A percentile compares a stretch with the other conserved stretches of the same genome.
Evolutionary conservation across 2,113 vertebrate species (phyloP).

Genomic region (Cyanoderma ruficeps): DNA sequence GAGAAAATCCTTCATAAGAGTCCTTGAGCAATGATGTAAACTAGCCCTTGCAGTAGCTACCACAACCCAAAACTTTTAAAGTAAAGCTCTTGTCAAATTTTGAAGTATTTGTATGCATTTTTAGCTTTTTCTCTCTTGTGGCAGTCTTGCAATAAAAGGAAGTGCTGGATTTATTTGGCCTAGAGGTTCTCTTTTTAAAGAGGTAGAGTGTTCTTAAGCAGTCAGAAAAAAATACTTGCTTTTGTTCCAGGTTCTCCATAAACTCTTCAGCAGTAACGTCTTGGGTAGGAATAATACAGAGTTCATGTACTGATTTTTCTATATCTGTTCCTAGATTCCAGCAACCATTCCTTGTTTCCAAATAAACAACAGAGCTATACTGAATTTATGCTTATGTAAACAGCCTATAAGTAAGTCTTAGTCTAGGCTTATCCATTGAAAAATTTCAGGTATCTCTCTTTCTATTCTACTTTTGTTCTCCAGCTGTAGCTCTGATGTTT

Average conservation of each 20-base stretch:
- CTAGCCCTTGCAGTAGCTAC: neutral
- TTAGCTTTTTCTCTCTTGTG: neutral
- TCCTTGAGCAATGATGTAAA: neutral
- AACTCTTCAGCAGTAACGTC: neutral
- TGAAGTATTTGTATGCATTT: neutral
- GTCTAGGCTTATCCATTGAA: neutral
- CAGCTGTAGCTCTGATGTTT: neutral
- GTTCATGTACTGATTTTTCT: neutral
- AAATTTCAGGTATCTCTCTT: neutral
- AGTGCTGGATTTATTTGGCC: neutral
- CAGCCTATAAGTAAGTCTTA: neutral
- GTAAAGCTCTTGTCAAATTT: neutral
- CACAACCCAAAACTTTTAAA: neutral
- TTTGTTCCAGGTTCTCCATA: neutral
- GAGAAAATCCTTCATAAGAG: neutral
- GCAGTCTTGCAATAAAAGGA: neutral
- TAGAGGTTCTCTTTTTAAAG: neutral
- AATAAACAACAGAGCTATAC: neutral
- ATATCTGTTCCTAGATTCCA: neutral
- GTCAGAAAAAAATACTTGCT: neutral
- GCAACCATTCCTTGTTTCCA: neutral
- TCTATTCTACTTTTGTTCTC: neutral
- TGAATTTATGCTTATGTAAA: neutral
- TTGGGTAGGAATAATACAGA: neutral
- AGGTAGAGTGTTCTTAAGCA: neutral